phyloP scores from a whole-genome alignment of 2,888 invertebrate genomes.

The Nomada lathburiana region DNA sequence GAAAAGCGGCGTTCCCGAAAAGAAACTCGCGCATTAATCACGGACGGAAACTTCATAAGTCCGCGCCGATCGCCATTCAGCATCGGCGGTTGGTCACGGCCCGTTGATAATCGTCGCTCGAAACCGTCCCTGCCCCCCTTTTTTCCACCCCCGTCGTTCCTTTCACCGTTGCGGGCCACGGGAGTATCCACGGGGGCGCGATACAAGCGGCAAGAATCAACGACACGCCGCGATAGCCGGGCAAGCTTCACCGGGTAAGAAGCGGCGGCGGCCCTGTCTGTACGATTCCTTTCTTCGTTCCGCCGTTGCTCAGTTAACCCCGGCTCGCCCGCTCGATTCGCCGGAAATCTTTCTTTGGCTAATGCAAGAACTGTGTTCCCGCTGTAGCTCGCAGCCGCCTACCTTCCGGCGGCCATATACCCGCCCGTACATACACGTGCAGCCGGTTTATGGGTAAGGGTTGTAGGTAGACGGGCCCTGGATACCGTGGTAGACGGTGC shows the following conservation, averaged over 20 bases:
- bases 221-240: slow-evolving; percentile 44
- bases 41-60: slow-evolving; percentile 39
- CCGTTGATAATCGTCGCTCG: slow-evolving; percentile 37
- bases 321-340: slow-evolving; percentile 55
- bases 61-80: slow-evolving; percentile 21
- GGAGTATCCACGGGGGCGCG: slow-evolving; percentile 22
- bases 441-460: slow-evolving; percentile 46
- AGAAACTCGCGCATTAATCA: slow-evolving; percentile 54
- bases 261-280: slow-evolving; percentile 35
- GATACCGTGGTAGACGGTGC: slow-evolving; percentile 61
- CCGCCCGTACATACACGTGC: slow-evolving; percentile 56
- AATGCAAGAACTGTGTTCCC: slow-evolving; percentile 83
- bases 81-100: neutral
- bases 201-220: slow-evolving; percentile 47
- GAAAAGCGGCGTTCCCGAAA: slow-evolving; percentile 21
- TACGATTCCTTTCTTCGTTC: slow-evolving; percentile 36
- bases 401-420: slow-evolving; percentile 69
- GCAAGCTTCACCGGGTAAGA: slow-evolving; percentile 21
- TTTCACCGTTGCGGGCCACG: slow-evolving; percentile 9
- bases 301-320: slow-evolving; percentile 27
- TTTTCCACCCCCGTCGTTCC: neutral
- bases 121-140: slow-evolving; percentile 7
- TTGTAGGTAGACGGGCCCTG: slow-evolving; percentile 36
- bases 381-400: slow-evolving; percentile 72
- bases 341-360: slow-evolving; percentile 82